Conservation (phyloP, 2,888 invertebrate genomes). For the Nomada lathburiana region DNA sequence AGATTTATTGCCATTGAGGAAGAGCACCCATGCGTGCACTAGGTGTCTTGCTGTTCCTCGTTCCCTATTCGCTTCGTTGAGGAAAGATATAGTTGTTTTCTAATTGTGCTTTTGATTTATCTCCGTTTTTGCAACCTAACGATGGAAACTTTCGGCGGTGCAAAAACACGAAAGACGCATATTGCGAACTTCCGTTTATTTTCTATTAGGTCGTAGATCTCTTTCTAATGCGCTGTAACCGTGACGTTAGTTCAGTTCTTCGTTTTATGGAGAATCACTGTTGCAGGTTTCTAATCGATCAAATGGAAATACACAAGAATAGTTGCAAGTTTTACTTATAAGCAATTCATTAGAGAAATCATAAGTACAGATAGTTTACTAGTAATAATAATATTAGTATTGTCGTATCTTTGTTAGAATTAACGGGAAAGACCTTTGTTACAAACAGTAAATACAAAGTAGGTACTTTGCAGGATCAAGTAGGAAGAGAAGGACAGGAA, state of each 20-base stretch:
- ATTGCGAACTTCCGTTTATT: slow-evolving; percentile 35
- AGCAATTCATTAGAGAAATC: neutral
- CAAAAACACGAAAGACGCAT: slow-evolving; percentile 26
- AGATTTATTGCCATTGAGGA: neutral
- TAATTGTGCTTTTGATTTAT: slow-evolving; percentile 16
- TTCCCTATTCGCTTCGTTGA: neutral
- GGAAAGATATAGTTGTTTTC: slow-evolving; percentile 15
- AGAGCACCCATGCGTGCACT: slow-evolving; percentile 4
- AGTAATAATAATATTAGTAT: no score
- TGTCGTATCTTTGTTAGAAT: no score
- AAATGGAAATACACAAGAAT: neutral
- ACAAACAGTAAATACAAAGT: no score
- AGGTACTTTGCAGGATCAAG: no score
- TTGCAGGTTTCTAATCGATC: neutral
- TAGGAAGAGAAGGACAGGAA: no score
- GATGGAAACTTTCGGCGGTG: slow-evolving; percentile 30
- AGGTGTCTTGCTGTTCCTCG: neutral
- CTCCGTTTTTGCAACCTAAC: neutral
- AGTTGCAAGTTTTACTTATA: neutral
- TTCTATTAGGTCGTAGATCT: slow-evolving; percentile 26
- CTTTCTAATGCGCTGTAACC: neutral
- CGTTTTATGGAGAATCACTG: neutral
- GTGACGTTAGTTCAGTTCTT: slow-evolving; percentile 8
- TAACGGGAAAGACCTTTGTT: no score
- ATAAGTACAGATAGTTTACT: no score